Percentiles rank a stretch among this genome's conserved stretches.
phyloP scores from a whole-genome alignment of 2,888 invertebrate genomes.

The Calameuta idolon region DNA sequence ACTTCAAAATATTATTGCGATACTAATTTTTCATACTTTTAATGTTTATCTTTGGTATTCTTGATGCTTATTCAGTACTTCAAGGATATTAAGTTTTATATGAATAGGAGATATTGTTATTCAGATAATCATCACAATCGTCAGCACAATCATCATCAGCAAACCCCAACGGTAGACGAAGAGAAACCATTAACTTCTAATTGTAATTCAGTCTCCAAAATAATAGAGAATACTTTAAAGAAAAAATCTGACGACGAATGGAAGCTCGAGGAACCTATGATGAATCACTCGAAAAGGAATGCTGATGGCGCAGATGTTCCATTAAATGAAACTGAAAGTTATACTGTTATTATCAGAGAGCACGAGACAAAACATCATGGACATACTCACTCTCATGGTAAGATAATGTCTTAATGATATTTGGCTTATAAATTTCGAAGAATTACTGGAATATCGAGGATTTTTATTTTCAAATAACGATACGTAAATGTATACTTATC shows the following conservation, averaged over 20 bases:
- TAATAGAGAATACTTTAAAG: constrained; percentile 51
- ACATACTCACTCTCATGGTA: constrained; percentile 85
- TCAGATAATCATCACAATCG: constrained; percentile 62
- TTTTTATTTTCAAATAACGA: no score
- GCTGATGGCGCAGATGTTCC: constrained; percentile 51
- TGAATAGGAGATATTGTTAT: constrained; percentile 7
- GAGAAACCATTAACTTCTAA: constrained; percentile 61
- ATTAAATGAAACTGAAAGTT: constrained; percentile 75
- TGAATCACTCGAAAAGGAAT: constrained; percentile 42
- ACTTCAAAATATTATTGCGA: neutral
- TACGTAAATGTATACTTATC: no score
- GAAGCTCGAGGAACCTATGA: constrained; percentile 55
- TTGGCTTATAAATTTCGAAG: neutral
- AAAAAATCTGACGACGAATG: constrained; percentile 57
- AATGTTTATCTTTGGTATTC: neutral
- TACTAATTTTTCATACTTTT: neutral
- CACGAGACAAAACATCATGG: constrained; percentile 85
- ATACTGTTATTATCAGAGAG: constrained; percentile 82
- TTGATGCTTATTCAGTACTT: no score
- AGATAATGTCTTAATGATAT: neutral
- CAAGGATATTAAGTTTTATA: no score
- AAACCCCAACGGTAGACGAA: constrained; percentile 56
- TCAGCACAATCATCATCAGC: constrained; percentile 57
- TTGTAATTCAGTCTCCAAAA: constrained; percentile 54
- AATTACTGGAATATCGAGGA: no score